Percentiles rank a stretch among this genome's conserved stretches.
These are phyloP conservation scores for Peucedramus taeniatus DNA, from an alignment of 2,113 vertebrate species.

Conservation along the genomic window DNA sequence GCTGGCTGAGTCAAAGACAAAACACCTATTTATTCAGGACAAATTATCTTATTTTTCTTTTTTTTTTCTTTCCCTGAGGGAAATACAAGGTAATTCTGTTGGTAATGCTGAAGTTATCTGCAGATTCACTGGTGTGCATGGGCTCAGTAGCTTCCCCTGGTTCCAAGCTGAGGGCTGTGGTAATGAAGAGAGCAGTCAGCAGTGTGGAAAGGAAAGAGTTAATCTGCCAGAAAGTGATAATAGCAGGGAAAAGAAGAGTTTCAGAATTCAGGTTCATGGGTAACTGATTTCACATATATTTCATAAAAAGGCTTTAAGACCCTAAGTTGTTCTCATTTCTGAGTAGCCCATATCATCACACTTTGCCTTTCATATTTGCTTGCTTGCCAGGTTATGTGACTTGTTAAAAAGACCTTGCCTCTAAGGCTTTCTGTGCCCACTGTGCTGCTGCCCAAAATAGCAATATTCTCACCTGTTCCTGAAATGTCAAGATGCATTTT, in stretches of 20 bases:
- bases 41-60: not conserved
- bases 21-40: not conserved
- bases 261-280: not conserved
- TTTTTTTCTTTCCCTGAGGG: rapidly evolving
- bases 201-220: not conserved
- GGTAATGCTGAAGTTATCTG: not conserved
- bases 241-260: not conserved
- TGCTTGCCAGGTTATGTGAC: not conserved
- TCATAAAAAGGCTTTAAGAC: not conserved
- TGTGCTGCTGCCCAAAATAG: not conserved
- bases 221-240: not conserved
- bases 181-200: not conserved
- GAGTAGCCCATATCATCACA: not conserved
- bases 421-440: not conserved
- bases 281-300: not conserved
- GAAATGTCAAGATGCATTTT: not conserved
- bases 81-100: not conserved
- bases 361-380: not conserved
- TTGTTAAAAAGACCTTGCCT: not conserved
- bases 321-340: not conserved
- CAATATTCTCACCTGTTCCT: not conserved
- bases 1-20: not conserved
- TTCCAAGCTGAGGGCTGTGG: not conserved
- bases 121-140: not conserved
- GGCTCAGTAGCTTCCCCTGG: not conserved